Base-by-base conservation (phyloP, 1,140 invertebrate genomes). In the Cydia strobilella region DNA sequence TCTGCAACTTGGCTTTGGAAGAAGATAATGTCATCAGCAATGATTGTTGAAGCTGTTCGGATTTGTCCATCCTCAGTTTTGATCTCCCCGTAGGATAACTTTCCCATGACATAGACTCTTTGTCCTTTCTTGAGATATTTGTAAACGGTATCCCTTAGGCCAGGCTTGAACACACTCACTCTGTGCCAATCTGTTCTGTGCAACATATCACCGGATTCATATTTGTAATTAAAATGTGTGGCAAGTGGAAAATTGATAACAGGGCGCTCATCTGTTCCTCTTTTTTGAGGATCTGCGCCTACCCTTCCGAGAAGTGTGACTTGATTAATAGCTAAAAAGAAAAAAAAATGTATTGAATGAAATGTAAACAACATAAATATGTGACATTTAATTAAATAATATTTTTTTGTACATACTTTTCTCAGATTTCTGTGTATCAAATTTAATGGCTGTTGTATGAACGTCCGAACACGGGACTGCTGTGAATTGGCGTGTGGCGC, bases 131-230 rank as follows among this genome's bases (percentile, higher is more conserved):
- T 97, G 72, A 98, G 86, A 87, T 95, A 97, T 81, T 95, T 95
- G 79, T 96, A 95, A 0, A 98, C 95, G 15, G 93, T 95, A 15
- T 98, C 97, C 27, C 97, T 92, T 2, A 99, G 93, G 72, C 94
- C 93, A 3, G 97, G 97, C 85, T 96, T 97, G 85, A 99, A 99
- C 5, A 98, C 95, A 82, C 96, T 96, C 71, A 99, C 92, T 82
- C 96, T 94, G 87, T 99, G 98, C 98, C 98, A 98, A 77, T 98
- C 97, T 20, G 97, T 98, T 82, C 96, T 95, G 86, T 98, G 97
- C 12, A 96, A 89, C 82, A 96, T 94, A 84, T 97, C 96, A 20
- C 97, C 97, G 91, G 93, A 94, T 84, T 95, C 94, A 91, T 95
- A 95, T 85, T 95, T 96, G 84, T 97, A 98, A 90, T 97, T 97